Base-by-base conservation (phyloP, 2,113 vertebrate genomes). In the Callaeas wilsoni region DNA sequence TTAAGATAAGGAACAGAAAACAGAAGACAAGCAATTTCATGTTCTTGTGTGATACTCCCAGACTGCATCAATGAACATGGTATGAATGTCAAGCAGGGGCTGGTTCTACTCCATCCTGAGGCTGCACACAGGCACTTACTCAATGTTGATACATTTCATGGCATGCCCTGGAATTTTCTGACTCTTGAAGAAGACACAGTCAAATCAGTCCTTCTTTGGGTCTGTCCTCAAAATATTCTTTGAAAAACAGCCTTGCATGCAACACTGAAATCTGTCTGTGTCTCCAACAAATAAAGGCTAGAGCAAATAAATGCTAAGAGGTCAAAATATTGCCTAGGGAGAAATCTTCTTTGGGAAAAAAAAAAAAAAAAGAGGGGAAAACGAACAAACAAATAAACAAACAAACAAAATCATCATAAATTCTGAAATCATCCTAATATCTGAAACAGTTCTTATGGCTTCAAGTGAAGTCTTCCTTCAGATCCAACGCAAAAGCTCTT, bases 301-400 rank as follows among this genome's bases (percentile, higher is more conserved):
- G 7, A 49, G 25, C 3, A 81, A 87, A 74, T 20, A 84, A 37
- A 71, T 50, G 6, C 21, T 41, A n/a, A n/a, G 35, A 46, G 32
- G 18, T 10, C 37, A 84, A 91, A 89, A 41, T 42, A 44, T 3
- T 21, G 13, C 16, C 32, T 17, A 42, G 15, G 4, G 7, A 20
- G 6, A 80, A 89, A 83, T 30, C 2, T 69, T 42, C 15, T 30
- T 10, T 32, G 16, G 27, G 8, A 17, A 85, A 85, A 5, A 7
- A 64, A 55, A 52, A 30, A 35, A 22, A 50, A 17, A 12, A 4
- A 14, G 2, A 5, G 1, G 2, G 4, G 1, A 1, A 4, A 12
- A 13, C 17, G 4, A 78, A 87, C 11, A 71, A 29, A 6, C 10
- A 9, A 35, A 12, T 12, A 42, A 56, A 20, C 6, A 13, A 39